A percentile compares a stretch with the other conserved stretches of the same genome.
These are phyloP conservation scores for Philopotamus ludificatus DNA, from an alignment of 1,140 invertebrate species.

Conservation along the genomic window DNA sequence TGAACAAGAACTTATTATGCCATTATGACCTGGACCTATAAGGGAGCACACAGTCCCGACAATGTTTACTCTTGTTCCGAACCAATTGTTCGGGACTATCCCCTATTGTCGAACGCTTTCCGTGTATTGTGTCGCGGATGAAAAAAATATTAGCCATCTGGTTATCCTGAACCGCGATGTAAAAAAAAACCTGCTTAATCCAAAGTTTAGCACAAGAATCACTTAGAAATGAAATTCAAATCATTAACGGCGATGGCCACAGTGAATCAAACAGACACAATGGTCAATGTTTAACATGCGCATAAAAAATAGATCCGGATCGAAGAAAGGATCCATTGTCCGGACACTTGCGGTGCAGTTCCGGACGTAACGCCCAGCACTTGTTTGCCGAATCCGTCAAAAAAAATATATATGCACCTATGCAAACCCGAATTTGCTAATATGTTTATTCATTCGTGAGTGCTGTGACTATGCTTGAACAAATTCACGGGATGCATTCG, in stretches of 20 bases:
- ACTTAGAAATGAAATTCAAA: too few species aligned
- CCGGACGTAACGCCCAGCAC: constrained; percentile 29
- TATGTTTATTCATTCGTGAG: constrained; percentile 32
- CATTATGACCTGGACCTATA: constrained; percentile 23
- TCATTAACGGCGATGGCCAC: too few species aligned
- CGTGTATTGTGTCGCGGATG: not conserved
- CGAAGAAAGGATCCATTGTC: not conserved
- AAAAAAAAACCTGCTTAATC: too few species aligned
- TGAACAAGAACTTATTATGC: constrained; percentile 40
- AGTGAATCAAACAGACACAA: too few species aligned
- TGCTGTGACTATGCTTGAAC: constrained; percentile 31
- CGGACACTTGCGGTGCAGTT: constrained; percentile 9
- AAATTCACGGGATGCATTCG: too few species aligned
- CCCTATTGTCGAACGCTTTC: constrained; percentile 10
- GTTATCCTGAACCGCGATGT: not conserved
- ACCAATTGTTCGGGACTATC: constrained; percentile 29
- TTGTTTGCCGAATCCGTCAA: constrained; percentile 34
- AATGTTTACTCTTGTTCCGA: constrained; percentile 37
- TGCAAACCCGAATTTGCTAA: constrained; percentile 22
- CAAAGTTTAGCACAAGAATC: not conserved
- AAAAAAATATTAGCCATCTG: constrained; percentile 9
- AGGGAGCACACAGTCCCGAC: not conserved
- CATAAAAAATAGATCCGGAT: not conserved
- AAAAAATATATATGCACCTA: constrained; percentile 30
- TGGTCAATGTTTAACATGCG: not conserved